These are phyloP conservation scores for Xiphias gladius DNA, from an alignment of 2,113 vertebrate genomes.

Conservation along the genomic window DNA sequence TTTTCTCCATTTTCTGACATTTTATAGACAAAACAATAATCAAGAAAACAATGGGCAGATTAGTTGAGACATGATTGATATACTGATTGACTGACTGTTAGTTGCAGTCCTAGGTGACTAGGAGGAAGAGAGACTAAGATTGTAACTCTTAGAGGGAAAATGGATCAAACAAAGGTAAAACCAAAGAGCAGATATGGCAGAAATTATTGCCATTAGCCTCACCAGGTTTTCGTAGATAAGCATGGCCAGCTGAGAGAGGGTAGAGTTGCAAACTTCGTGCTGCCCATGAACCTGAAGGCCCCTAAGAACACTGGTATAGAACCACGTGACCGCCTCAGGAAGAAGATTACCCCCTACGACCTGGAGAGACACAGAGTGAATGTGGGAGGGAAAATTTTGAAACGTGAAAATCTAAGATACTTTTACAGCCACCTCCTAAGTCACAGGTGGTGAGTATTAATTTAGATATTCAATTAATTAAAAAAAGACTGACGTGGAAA, in stretches of 20 bases:
- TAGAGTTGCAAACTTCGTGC: conserved; percentile 92
- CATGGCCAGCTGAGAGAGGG: conserved; percentile 93
- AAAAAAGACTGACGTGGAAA: no score
- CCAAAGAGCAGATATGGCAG: neutral
- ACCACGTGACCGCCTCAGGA: conserved; percentile 93
- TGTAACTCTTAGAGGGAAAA: neutral
- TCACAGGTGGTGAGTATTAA: neutral
- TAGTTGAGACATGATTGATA: neutral
- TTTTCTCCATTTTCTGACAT: no score
- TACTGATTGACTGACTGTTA: neutral
- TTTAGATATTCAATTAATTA: no score
- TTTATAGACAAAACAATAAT: neutral
- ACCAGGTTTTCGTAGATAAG: conserved; percentile 95
- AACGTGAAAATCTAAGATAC: neutral
- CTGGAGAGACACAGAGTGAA: conserved; percentile 73
- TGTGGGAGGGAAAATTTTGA: neutral
- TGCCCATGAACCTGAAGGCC: conserved; percentile 94
- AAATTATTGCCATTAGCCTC: conserved; percentile 22
- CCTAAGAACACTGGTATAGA: conserved; percentile 91
- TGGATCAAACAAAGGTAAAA: neutral
- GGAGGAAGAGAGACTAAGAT: neutral
- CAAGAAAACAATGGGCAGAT: neutral
- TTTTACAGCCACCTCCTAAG: neutral
- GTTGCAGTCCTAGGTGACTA: neutral
- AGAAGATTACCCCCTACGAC: conserved; percentile 90